Conservation (phyloP, 2,888 invertebrate species). For the Thelaira solivaga region DNA sequence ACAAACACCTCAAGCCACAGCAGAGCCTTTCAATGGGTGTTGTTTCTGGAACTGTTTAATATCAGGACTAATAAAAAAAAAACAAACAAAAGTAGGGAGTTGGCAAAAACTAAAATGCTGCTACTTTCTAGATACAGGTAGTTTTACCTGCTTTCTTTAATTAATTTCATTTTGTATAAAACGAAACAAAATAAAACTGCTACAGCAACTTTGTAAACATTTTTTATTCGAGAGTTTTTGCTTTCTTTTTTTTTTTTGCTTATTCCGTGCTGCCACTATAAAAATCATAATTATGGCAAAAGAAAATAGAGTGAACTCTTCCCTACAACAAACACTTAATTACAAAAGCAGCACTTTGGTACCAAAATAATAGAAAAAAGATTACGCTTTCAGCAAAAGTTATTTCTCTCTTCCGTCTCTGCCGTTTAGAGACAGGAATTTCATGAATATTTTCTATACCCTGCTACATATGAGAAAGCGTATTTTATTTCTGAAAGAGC, state of each 20-base stretch:
- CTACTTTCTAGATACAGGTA: constrained; percentile 10
- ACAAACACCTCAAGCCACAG: constrained; percentile 8
- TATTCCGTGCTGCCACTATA: too few relatives aligned
- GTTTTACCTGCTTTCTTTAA: constrained; percentile 5
- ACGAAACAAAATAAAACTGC: constrained; percentile 7
- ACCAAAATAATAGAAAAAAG: too few relatives aligned
- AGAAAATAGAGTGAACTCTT: too few relatives aligned
- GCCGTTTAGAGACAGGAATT: too few relatives aligned
- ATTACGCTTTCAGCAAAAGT: too few relatives aligned
- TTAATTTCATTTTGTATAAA: neutral
- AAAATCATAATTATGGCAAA: too few relatives aligned
- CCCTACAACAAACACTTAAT: too few relatives aligned
- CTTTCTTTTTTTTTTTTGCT: constrained; percentile 13
- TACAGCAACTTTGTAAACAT: constrained; percentile 34
- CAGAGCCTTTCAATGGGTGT: constrained; percentile 47
- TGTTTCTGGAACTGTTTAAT: constrained; percentile 29
- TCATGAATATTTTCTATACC: too few relatives aligned
- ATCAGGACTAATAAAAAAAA: neutral
- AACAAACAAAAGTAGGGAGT: constrained; percentile 7
- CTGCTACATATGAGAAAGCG: too few relatives aligned
- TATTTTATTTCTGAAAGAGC: too few relatives aligned
- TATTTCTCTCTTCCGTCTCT: too few relatives aligned
- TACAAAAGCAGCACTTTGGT: too few relatives aligned
- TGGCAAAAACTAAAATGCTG: neutral
- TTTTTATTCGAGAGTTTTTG: constrained; percentile 1